Evolutionary conservation across 2,797 vertebrate genomes (phyloP), one percentile per base, ranked within the genome.

Genomic region (Huso huso): DNA sequence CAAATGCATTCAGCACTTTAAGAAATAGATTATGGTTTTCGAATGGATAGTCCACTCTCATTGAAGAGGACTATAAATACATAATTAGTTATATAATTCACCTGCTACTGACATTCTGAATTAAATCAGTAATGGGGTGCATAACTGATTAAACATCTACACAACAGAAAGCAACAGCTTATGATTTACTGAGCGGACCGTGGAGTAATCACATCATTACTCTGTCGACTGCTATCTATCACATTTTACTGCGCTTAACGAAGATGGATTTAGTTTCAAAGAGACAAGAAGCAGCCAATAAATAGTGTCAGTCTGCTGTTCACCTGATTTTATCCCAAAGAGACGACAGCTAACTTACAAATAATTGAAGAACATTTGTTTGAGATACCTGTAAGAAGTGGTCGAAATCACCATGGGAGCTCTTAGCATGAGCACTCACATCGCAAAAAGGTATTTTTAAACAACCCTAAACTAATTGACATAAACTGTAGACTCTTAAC

Each of bases 141-240:
- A 77, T 81, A 86, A 88, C 84, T 86, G 86, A 90, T 91, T 87
- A 89, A 88, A 87, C 83, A 87, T 86, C 85, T 86, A 82, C 79
- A 88, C 83, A 86, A 86, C 81, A 86, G 78, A 87, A 85, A 78
- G 83, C 80, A 88, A 80, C 82, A 83, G 81, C 79, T 84, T 85
- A 85, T 90, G 88, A 90, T 90, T 89, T 89, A 88, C 81, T 82
- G 78, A 82, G 77, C 82, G 69, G 62, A 82, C 82, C 83, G 75
- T 78, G 83, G 82, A 83, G 76, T 71, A 85, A 87, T 90, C 85
- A 79, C 81, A 91, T 91, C 86, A 90, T 90, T 87, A 84, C 72
- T 12, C 84, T 86, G 84, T 87, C 82, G 87, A 89, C 87, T 61
- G 76, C 79, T 75, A 91, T 91, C 85, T 87, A 88, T 92, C 90